phyloP scores from a whole-genome alignment of 2,797 vertebrate species.

The Catostomus latipinnis region DNA sequence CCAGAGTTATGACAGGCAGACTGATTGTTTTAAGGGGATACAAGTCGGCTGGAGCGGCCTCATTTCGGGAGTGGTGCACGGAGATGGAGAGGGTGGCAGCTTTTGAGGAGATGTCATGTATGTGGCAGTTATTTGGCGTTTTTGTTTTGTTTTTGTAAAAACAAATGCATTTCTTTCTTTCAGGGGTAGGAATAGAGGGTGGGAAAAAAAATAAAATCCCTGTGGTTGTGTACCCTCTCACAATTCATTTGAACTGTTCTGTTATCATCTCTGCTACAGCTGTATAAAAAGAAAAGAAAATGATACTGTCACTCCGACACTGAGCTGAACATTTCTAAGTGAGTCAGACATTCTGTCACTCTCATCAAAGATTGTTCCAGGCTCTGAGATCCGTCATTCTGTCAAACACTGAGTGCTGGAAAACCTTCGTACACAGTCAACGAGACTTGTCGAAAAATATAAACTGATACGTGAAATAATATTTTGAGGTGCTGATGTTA shows the following conservation, averaged over 20 bases:
- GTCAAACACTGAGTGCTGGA: slow-evolving; percentile 9
- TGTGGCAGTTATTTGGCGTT: too few species aligned
- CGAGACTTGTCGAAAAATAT: slow-evolving; percentile 25
- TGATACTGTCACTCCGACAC: neutral
- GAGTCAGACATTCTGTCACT: slow-evolving; percentile 36
- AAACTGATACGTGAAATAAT: slow-evolving; percentile 36
- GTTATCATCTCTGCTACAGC: neutral
- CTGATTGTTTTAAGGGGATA: too few species aligned
- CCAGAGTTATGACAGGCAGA: too few species aligned
- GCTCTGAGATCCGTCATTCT: slow-evolving; percentile 19
- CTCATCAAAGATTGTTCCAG: slow-evolving; percentile 19
- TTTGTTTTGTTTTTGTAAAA: too few species aligned
- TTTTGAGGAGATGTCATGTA: too few species aligned
- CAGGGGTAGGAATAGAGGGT: neutral
- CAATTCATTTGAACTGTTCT: neutral
- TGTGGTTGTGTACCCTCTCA: slow-evolving; percentile 8
- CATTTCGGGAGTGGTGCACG: too few species aligned
- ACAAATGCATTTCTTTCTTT: too few species aligned
- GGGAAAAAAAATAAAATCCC: neutral
- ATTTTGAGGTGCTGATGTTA: slow-evolving; percentile 32
- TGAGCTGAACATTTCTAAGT: neutral
- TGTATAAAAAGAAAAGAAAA: neutral
- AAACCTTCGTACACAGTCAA: neutral
- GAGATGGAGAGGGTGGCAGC: too few species aligned
- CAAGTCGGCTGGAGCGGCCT: too few species aligned